A percentile compares a stretch with the other conserved stretches of the same genome.
These are phyloP conservation scores for Arion vulgaris DNA, from an alignment of 1,140 invertebrate species.

Conservation along the genomic window DNA sequence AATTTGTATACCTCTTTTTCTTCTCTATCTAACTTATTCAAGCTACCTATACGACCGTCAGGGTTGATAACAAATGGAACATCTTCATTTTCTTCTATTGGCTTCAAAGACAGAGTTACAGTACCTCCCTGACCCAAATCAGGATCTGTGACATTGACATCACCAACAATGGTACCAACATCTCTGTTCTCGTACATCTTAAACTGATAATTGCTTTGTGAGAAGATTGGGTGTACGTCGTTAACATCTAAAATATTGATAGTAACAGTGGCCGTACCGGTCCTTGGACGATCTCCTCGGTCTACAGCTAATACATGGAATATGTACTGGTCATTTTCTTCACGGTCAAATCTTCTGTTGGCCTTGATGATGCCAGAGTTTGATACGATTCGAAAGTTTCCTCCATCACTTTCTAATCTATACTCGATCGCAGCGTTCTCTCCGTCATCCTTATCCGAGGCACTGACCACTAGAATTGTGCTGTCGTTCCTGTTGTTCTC, in stretches of 20 bases:
- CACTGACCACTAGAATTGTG: constrained; percentile 45
- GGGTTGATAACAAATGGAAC: constrained; percentile 25
- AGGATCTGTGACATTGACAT: constrained; percentile 42
- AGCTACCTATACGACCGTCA: constrained; percentile 34
- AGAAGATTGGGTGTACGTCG: constrained; percentile 52
- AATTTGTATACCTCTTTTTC: constrained; percentile 84
- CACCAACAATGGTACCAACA: constrained; percentile 41
- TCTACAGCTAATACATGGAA: constrained; percentile 55
- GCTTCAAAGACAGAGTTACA: constrained; percentile 13
- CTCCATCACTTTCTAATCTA: constrained; percentile 26
- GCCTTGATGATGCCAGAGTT: constrained; percentile 43
- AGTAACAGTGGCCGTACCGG: constrained; percentile 44
- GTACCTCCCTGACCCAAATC: constrained; percentile 36
- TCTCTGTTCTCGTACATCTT: constrained; percentile 42
- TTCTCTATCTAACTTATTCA: constrained; percentile 84
- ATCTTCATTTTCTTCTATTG: not conserved
- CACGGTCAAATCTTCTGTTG: constrained; percentile 47
- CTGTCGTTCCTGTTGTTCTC: constrained; percentile 42
- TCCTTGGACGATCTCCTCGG: constrained; percentile 44
- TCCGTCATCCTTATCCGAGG: constrained; percentile 50
- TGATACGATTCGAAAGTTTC: constrained; percentile 39
- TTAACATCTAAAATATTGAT: constrained; percentile 55
- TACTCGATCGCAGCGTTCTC: constrained; percentile 50
- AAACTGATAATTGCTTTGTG: constrained; percentile 44
- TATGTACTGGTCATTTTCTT: constrained; percentile 40